phyloP scores from a whole-genome alignment of 1,140 invertebrate genomes.

The Sipha flava region DNA sequence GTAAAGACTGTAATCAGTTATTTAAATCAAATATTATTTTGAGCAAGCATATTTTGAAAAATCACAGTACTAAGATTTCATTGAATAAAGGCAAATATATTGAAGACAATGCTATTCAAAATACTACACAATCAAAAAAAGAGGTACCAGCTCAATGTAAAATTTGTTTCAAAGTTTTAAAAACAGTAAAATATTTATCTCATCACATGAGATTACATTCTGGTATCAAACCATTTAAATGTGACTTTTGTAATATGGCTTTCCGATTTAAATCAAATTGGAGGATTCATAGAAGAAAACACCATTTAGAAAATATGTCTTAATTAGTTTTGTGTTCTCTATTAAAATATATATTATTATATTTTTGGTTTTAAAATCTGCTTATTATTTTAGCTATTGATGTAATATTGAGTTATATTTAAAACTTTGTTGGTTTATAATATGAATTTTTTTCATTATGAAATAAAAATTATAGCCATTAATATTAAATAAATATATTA shows the following conservation, averaged over 20 bases:
- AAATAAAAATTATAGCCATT: no score
- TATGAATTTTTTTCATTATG: no score
- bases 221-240: background rate
- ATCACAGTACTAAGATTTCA: background rate
- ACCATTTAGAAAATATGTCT: no score
- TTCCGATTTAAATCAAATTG: background rate
- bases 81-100: background rate
- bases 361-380: no score
- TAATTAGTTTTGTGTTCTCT: background rate
- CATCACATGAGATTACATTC: background rate
- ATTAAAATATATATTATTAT: no score
- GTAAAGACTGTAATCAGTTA: background rate
- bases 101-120: no score
- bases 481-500: no score
- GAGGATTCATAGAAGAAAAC: background rate
- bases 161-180: background rate
- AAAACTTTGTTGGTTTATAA: no score
- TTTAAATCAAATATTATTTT: background rate
- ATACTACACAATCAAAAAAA: background rate
- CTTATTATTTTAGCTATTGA: no score
- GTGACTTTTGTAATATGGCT: background rate
- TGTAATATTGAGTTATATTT: no score
- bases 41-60: background rate
- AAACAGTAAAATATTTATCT: background rate
- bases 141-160: background rate